Evolutionary conservation across 1,140 invertebrate genomes (phyloP).

Genomic region (Temnothorax longispinosus): DNA sequence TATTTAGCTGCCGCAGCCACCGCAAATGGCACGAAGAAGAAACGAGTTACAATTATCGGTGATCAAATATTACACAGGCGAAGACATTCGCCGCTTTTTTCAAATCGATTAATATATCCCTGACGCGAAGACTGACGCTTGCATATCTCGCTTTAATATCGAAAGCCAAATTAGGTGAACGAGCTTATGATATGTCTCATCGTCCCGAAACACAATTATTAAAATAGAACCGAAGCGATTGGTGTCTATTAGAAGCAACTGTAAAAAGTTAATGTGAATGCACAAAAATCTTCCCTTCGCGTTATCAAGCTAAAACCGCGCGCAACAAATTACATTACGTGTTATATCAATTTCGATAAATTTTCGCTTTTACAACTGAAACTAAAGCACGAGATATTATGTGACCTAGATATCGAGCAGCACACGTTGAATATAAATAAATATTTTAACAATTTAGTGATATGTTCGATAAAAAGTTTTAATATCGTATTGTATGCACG

Average conservation of each 20-base stretch:
- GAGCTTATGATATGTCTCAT: neutral
- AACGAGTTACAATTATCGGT: slow-evolving; percentile 21
- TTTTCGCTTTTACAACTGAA: neutral
- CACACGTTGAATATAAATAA: neutral
- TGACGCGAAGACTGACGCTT: neutral
- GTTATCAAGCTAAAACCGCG: neutral
- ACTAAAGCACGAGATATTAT: neutral
- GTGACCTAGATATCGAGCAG: slow-evolving; percentile 4
- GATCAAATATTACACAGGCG: slow-evolving; percentile 14
- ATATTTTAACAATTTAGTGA: neutral
- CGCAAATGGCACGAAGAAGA: slow-evolving; percentile 25
- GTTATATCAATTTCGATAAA: slow-evolving; percentile 19
- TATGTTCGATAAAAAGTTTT: neutral
- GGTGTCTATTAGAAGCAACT: neutral
- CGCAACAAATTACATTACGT: neutral
- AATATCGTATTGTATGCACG: neutral
- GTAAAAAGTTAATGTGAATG: neutral
- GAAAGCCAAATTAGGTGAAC: neutral
- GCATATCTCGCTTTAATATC: neutral
- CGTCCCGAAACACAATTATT: neutral
- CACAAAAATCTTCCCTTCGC: neutral
- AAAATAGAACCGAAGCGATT: slow-evolving; percentile 14
- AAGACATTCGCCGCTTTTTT: neutral
- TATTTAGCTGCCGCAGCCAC: slow-evolving; percentile 27
- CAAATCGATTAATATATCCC: neutral